Percentiles rank a stretch among this genome's conserved stretches.
phyloP scores from a whole-genome alignment of 2,888 invertebrate species.

The Hypsopygia costalis region DNA sequence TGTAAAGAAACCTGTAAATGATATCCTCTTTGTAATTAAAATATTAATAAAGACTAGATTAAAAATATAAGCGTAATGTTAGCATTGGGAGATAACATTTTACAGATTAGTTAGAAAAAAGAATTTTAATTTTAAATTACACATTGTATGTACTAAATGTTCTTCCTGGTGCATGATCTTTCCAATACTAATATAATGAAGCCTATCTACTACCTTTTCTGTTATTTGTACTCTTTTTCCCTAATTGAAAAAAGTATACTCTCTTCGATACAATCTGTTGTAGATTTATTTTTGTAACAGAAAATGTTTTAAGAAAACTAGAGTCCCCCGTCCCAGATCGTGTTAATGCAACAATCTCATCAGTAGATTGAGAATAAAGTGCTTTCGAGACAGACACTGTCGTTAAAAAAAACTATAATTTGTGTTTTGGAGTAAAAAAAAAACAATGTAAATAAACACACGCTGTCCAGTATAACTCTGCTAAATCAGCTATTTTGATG shows the following conservation, averaged over 20 bases:
- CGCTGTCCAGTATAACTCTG: constrained; percentile 40
- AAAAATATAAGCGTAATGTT: constrained; percentile 32
- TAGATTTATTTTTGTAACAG: constrained; percentile 17
- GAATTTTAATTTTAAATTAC: constrained; percentile 52
- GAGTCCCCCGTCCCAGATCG: constrained; percentile 54
- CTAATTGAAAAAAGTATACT: not conserved
- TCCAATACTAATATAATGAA: constrained; percentile 12
- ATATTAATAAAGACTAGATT: constrained; percentile 35
- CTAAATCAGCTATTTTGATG: constrained; percentile 38
- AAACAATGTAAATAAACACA: constrained; percentile 43
- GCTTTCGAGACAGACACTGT: constrained; percentile 73
- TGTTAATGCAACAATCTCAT: constrained; percentile 32
- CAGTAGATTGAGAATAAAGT: constrained; percentile 47
- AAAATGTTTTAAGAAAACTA: constrained; percentile 15
- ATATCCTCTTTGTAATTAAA: constrained; percentile 25
- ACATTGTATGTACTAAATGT: constrained; percentile 42
- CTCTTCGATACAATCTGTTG: not conserved
- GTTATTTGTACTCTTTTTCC: not conserved
- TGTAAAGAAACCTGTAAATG: constrained; percentile 19
- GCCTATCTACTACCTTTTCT: not conserved
- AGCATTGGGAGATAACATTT: constrained; percentile 51
- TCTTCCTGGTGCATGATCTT: constrained; percentile 40
- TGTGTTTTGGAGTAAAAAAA: constrained; percentile 15
- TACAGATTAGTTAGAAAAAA: constrained; percentile 59
- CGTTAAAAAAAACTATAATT: constrained; percentile 48